phyloP scores from a whole-genome alignment of 2,888 invertebrate species.

The Scaptomyza caliginosa region DNA sequence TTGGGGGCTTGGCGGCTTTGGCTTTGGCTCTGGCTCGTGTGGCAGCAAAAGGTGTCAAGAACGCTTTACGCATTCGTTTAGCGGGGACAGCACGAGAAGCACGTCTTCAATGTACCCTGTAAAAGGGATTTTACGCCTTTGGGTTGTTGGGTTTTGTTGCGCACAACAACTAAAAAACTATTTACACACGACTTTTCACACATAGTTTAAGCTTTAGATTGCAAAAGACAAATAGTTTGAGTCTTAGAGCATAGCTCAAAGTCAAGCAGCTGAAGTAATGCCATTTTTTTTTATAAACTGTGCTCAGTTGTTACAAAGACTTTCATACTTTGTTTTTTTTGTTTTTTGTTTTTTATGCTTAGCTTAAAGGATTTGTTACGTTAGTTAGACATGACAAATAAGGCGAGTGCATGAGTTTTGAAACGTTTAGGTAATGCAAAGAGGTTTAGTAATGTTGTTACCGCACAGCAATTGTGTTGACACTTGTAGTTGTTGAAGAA shows the following conservation, averaged over 20 bases:
- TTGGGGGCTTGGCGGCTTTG: constrained; percentile 1
- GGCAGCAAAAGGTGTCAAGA: constrained; percentile 50
- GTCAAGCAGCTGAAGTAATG: background rate
- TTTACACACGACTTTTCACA: background rate
- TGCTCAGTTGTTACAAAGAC: constrained; percentile 1
- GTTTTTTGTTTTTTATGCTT: constrained; percentile 4
- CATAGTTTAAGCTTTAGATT: background rate
- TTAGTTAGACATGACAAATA: constrained; percentile 26
- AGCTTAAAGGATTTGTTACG: constrained; percentile 25
- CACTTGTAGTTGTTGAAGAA: background rate
- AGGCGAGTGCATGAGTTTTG: constrained; percentile 18
- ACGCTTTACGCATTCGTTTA: constrained; percentile 51
- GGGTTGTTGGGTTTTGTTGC: background rate
- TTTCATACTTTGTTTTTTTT: constrained; percentile 13
- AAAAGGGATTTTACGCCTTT: background rate
- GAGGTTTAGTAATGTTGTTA: background rate
- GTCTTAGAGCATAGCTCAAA: background rate
- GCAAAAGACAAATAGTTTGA: background rate
- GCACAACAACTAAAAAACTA: too few species aligned
- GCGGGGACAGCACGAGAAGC: constrained; percentile 16
- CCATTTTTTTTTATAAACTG: constrained; percentile 2
- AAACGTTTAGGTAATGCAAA: constrained; percentile 2
- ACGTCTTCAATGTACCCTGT: constrained; percentile 13
- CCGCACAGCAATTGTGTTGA: background rate
- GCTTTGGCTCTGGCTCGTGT: constrained; percentile 26